Conservation (phyloP, 2,888 invertebrate species). For the Leistus spinibarbis region DNA sequence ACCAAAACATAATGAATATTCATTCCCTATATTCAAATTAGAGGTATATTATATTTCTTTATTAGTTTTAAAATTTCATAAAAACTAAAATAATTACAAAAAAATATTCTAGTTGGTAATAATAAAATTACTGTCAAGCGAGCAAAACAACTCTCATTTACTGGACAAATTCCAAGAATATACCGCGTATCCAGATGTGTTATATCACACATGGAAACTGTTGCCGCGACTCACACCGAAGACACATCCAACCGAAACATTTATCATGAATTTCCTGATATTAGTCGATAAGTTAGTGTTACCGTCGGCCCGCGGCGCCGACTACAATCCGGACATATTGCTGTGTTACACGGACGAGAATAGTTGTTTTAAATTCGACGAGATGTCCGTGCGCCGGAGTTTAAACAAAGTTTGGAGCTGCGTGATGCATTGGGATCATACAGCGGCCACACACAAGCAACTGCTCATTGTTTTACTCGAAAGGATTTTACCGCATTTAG, state of each 20-base stretch:
- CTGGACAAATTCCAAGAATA: constrained; percentile 77
- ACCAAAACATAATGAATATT: constrained; percentile 58
- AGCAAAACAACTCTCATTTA: constrained; percentile 65
- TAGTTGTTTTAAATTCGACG: constrained; percentile 66
- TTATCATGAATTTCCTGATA: constrained; percentile 53
- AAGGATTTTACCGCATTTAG: constrained; percentile 78
- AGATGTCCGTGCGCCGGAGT: constrained; percentile 59
- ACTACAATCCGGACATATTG: constrained; percentile 44
- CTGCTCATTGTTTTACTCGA: constrained; percentile 82
- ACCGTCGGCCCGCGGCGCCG: constrained; percentile 7
- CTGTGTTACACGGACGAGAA: constrained; percentile 58
- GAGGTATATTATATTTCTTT: constrained; percentile 57
- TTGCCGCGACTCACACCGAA: constrained; percentile 65
- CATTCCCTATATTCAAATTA: constrained; percentile 71
- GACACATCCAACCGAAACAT: constrained; percentile 57
- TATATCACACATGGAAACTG: constrained; percentile 72
- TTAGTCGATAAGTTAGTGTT: constrained; percentile 52
- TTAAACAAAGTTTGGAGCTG: constrained; percentile 79
- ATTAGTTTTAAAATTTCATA: constrained; percentile 9
- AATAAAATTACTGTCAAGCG: constrained; percentile 66
- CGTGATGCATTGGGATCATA: constrained; percentile 75
- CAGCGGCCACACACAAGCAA: constrained; percentile 73
- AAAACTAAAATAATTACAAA: neutral
- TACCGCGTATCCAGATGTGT: constrained; percentile 74
- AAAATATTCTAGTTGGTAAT: constrained; percentile 62